Evolutionary conservation across 2,113 vertebrate genomes (phyloP).

Genomic region (Carollia perspicillata): DNA sequence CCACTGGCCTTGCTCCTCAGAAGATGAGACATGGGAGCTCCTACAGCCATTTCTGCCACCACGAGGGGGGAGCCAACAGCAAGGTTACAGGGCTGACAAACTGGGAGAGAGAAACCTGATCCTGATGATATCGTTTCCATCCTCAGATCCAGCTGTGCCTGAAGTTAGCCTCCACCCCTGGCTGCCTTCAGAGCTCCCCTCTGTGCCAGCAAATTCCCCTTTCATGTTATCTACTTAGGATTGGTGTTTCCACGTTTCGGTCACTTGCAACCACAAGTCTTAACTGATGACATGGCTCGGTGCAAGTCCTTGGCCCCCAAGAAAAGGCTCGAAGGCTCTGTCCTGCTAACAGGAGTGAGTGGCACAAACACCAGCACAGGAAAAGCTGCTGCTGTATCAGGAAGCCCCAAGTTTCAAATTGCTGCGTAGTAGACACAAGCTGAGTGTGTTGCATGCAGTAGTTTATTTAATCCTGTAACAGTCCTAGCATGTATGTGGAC

Average conservation of each 20-base stretch:
- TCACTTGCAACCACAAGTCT: constrained; percentile 44
- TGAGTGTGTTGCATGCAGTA: accelerated
- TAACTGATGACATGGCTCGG: constrained; percentile 58
- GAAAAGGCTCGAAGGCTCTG: not conserved
- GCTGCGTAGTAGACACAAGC: not conserved
- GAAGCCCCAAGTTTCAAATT: not conserved
- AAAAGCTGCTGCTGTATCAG: not conserved
- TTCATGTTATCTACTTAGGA: constrained; percentile 37
- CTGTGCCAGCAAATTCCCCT: not conserved
- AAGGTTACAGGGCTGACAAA: not conserved
- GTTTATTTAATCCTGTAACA: not conserved
- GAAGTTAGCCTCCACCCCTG: constrained; percentile 49
- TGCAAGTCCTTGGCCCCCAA: constrained; percentile 45
- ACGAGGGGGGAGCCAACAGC: not conserved
- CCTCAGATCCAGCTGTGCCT: constrained; percentile 45
- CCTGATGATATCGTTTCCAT: constrained; percentile 19
- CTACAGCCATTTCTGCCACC: not conserved
- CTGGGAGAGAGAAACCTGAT: constrained; percentile 1
- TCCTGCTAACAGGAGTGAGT: accelerated
- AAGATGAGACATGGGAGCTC: not conserved
- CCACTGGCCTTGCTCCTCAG: not conserved
- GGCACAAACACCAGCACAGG: not conserved
- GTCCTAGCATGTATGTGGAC: accelerated
- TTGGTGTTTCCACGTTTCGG: not conserved
- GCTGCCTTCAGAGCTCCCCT: not conserved